Percentiles rank a stretch among this genome's conserved stretches.
Conservation (phyloP, 2,888 invertebrate species). For the Thereva unica region DNA sequence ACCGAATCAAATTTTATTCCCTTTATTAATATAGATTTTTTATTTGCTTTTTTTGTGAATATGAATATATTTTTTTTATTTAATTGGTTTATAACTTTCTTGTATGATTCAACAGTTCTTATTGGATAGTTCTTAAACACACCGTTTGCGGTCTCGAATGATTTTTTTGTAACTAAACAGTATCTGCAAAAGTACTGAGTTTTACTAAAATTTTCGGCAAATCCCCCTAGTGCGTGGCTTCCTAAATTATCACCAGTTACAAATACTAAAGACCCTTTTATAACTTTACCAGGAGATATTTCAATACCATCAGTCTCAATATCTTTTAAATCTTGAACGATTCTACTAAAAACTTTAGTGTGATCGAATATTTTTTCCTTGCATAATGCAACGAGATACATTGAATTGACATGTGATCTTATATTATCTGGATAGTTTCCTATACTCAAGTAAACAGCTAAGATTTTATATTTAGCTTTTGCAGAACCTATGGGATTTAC, state of each 20-base stretch:
- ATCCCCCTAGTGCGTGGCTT: slow-evolving; percentile 40
- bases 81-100: too few species aligned
- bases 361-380: slow-evolving; percentile 6
- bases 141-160: too few species aligned
- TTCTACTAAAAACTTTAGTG: slow-evolving; percentile 8
- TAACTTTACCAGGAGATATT: background rate
- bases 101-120: too few species aligned
- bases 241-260: slow-evolving; percentile 41
- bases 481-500: slow-evolving; percentile 6
- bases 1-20: slow-evolving; percentile 46
- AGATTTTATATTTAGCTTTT: slow-evolving; percentile 10
- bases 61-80: too few species aligned
- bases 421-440: slow-evolving; percentile 1
- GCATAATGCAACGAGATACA: slow-evolving; percentile 2
- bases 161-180: too few species aligned
- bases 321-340: slow-evolving; percentile 33
- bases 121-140: too few species aligned
- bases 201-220: slow-evolving; percentile 39
- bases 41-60: too few species aligned
- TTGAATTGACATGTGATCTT: too few species aligned
- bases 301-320: slow-evolving; percentile 36
- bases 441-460: slow-evolving; percentile 7
- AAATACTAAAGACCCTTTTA: slow-evolving; percentile 27
- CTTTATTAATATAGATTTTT: slow-evolving; percentile 9
- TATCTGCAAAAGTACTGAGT: slow-evolving; percentile 30